Conservation (phyloP, 2,797 vertebrate species). For the Hirundo rustica region DNA sequence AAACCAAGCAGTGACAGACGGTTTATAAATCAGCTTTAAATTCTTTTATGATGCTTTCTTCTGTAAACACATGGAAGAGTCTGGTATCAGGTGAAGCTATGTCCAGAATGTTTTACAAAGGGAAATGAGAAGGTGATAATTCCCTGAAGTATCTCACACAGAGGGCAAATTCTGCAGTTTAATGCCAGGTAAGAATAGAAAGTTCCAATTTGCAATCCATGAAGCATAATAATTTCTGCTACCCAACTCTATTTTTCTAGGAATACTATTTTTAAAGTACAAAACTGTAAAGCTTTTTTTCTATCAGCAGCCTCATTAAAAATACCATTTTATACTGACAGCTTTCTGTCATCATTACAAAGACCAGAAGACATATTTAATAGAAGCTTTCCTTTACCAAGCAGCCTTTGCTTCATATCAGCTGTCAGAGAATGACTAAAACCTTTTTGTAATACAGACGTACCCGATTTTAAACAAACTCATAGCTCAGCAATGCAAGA, state of each 20-base stretch:
- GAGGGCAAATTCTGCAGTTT: background rate
- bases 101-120: background rate
- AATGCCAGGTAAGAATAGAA: background rate
- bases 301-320: background rate
- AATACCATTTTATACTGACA: background rate
- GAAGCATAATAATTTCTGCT: background rate
- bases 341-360: background rate
- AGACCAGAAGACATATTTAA: slow-evolving; percentile 24
- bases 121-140: background rate
- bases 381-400: slow-evolving; percentile 18
- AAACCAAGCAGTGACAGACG: background rate
- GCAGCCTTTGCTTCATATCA: background rate
- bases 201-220: background rate
- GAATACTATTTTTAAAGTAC: background rate
- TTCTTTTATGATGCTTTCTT: background rate
- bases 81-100: background rate
- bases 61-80: background rate
- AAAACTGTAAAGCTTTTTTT: background rate
- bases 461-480: slow-evolving; percentile 14
- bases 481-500: slow-evolving; percentile 15
- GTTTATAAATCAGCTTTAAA: background rate
- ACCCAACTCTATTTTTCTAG: background rate
- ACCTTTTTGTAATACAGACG: background rate
- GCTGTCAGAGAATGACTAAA: slow-evolving; percentile 15
- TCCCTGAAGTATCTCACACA: background rate